These are phyloP conservation scores for Pristionchus japonicus DNA, from an alignment of 2,888 invertebrate genomes.

Conservation along the genomic window DNA sequence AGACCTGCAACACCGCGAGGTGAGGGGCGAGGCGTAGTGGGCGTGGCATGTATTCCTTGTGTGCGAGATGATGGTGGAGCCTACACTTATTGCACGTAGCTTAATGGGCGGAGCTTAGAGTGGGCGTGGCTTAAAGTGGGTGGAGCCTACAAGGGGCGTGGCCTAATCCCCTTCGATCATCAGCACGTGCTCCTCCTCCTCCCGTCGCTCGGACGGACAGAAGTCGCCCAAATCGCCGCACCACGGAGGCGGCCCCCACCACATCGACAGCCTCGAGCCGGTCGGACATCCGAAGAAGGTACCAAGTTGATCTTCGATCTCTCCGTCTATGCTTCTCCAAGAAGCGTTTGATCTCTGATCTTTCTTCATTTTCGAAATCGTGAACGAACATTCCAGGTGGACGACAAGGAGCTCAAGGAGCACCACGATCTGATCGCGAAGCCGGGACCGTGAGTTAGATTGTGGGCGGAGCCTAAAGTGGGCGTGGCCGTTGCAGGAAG, in stretches of 20 bases:
- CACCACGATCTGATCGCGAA: not conserved
- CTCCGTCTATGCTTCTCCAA: not conserved
- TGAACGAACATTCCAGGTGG: not conserved
- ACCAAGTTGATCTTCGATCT: not conserved
- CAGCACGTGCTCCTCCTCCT: not conserved
- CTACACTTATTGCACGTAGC: too few species aligned
- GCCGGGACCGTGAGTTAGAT: not conserved
- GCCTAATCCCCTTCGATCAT: not conserved
- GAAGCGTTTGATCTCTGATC: too few species aligned
- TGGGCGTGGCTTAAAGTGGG: too few species aligned
- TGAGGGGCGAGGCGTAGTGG: too few species aligned
- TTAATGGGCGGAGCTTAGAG: not conserved
- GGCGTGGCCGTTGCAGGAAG: too few species aligned
- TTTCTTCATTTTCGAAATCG: too few species aligned
- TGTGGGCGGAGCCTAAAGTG: not conserved
- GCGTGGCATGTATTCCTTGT: too few species aligned
- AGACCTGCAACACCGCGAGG: not conserved
- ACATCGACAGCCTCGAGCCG: not conserved
- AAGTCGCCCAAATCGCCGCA: not conserved
- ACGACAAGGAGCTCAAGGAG: not conserved
- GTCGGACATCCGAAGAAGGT: not conserved
- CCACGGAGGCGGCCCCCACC: not conserved
- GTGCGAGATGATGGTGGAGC: too few species aligned
- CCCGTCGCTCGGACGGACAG: not conserved
- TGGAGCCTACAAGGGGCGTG: not conserved